Conservation (phyloP, 1,140 invertebrate genomes). For the Adoxophyes honmai region DNA sequence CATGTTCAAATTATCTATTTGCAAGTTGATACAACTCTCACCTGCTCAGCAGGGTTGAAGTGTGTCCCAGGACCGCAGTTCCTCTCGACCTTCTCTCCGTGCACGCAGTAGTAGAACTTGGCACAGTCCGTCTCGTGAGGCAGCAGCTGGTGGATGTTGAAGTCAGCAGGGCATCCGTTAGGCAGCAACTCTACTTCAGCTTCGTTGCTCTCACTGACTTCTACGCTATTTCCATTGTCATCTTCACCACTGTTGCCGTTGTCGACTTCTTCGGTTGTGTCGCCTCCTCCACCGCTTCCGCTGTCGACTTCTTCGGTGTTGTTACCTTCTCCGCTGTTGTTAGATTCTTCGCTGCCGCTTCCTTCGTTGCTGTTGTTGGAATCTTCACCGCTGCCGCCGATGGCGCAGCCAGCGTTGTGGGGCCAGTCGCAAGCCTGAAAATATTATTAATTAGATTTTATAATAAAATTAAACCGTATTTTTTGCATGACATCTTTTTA, state of each 20-base stretch:
- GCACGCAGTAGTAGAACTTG: constrained; percentile 42
- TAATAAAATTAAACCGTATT: too few relatives aligned
- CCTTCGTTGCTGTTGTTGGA: neutral
- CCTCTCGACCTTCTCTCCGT: constrained; percentile 27
- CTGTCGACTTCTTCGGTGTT: neutral
- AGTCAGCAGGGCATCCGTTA: constrained; percentile 25
- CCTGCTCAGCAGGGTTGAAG: constrained; percentile 23
- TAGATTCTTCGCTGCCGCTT: neutral
- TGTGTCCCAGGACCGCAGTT: constrained; percentile 26
- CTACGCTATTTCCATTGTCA: neutral
- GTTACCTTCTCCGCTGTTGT: neutral
- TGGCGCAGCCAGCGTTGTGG: neutral
- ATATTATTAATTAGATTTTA: too few relatives aligned
- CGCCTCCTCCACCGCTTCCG: neutral
- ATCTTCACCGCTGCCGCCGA: neutral
- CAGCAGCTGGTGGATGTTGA: constrained; percentile 39
- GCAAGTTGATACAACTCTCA: too few relatives aligned
- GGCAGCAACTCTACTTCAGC: neutral
- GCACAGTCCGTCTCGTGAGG: constrained; percentile 70
- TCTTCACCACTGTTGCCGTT: neutral
- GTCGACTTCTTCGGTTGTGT: neutral
- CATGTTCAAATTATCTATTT: too few relatives aligned
- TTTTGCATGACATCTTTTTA: too few relatives aligned
- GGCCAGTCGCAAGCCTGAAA: constrained; percentile 25
- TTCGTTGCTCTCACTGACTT: neutral